Evolutionary conservation across 2,888 invertebrate genomes (phyloP).

Genomic region (Ochlodes sylvanus): DNA sequence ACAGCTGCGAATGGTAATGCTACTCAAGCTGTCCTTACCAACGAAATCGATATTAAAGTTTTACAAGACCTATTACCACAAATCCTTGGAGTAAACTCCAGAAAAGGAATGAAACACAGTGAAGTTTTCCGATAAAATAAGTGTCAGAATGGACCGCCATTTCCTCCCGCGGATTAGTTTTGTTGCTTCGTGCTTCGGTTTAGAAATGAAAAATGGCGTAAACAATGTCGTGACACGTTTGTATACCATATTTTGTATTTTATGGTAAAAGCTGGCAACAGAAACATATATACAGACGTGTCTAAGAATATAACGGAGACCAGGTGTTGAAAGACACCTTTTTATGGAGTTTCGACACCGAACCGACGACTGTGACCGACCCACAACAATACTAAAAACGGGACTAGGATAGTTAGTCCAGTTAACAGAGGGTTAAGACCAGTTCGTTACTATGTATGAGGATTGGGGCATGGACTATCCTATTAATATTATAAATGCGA

Average conservation of each 20-base stretch:
- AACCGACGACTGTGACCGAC: no score
- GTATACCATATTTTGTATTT: constrained; percentile 6
- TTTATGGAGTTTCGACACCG: no score
- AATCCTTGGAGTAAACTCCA: constrained; percentile 30
- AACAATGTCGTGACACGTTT: constrained; percentile 5
- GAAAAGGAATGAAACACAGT: constrained; percentile 33
- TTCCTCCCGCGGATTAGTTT: constrained; percentile 23
- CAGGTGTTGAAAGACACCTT: no score
- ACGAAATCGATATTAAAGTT: constrained; percentile 27
- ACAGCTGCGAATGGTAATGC: constrained; percentile 14
- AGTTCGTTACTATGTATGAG: no score
- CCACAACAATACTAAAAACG: no score
- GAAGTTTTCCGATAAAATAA: constrained; percentile 43
- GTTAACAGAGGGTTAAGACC: no score
- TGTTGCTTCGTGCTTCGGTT: constrained; percentile 14
- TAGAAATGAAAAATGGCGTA: constrained; percentile 16
- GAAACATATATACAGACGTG: no score
- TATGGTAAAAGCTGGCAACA: no score
- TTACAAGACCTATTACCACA: constrained; percentile 30
- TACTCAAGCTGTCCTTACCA: constrained; percentile 11
- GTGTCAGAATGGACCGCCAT: constrained; percentile 38
- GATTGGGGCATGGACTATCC: no score
- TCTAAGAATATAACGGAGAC: no score
- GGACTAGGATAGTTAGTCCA: no score
- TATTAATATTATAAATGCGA: no score